These are phyloP conservation scores for Nymphalis urticae DNA, from an alignment of 2,888 invertebrate genomes.

Conservation along the genomic window DNA sequence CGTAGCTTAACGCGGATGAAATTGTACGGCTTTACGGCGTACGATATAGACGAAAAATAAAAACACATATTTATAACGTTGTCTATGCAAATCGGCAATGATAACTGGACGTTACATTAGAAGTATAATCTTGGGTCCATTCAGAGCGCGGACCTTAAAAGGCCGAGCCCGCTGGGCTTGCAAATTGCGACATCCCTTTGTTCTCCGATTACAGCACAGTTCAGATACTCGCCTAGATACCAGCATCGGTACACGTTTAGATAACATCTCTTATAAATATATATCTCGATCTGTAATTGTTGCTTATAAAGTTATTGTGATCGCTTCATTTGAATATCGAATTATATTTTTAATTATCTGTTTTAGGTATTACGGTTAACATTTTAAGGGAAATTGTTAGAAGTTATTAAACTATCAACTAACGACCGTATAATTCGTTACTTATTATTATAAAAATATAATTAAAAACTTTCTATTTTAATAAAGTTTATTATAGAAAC, in stretches of 20 bases:
- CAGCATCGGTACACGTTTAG: slow-evolving; percentile 33
- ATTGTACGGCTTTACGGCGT: background rate
- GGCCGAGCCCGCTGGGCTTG: slow-evolving; percentile 68
- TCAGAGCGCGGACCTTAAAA: slow-evolving; percentile 51
- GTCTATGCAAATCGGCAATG: slow-evolving; percentile 24
- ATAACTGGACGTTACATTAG: slow-evolving; percentile 24
- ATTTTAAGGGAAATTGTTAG: background rate
- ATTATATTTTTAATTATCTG: background rate
- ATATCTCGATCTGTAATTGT: slow-evolving; percentile 6
- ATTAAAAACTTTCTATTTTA: too few species aligned
- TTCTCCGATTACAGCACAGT: slow-evolving; percentile 53
- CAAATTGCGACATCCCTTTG: slow-evolving; percentile 79
- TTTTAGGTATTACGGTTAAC: background rate
- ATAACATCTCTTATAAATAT: slow-evolving; percentile 10
- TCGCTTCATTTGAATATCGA: slow-evolving; percentile 13
- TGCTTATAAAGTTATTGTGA: slow-evolving; percentile 7
- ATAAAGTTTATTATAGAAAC: too few species aligned
- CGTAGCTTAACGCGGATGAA: background rate
- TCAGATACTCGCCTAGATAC: slow-evolving; percentile 28
- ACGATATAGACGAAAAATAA: background rate
- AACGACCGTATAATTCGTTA: background rate
- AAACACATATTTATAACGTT: slow-evolving; percentile 19
- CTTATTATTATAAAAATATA: too few species aligned
- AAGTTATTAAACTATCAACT: background rate
- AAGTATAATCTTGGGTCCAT: slow-evolving; percentile 21